Conservation (phyloP, 2,888 invertebrate species). For the Caenorhabditis macrosperma region DNA sequence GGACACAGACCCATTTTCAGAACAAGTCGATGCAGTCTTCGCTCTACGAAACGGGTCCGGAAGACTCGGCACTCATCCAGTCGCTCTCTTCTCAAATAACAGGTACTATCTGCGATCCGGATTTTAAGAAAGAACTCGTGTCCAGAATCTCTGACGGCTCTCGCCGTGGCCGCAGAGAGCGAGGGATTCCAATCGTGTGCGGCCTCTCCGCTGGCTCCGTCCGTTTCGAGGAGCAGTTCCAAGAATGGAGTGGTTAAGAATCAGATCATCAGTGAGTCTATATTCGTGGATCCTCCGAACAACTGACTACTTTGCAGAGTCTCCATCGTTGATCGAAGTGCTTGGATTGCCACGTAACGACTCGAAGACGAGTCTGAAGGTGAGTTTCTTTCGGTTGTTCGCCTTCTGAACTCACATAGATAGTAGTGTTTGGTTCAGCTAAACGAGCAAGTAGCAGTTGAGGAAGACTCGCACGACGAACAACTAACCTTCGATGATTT, state of each 20-base stretch:
- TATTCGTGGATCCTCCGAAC: neutral
- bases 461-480: conserved; percentile 38
- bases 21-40: conserved; percentile 58
- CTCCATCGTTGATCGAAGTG: conserved; percentile 67
- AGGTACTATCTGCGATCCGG: neutral
- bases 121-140: neutral
- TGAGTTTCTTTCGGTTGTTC: conserved; percentile 18
- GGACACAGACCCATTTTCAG: conserved; percentile 1
- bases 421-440: conserved; percentile 38
- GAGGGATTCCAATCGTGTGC: conserved; percentile 60
- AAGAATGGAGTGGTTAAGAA: conserved; percentile 61
- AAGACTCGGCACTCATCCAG: conserved; percentile 42
- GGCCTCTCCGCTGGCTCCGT: conserved; percentile 55
- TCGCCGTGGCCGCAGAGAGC: conserved; percentile 44
- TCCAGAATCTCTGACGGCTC: conserved; percentile 40
- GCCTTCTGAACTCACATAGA: conserved; percentile 30
- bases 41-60: conserved; percentile 51
- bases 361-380: conserved; percentile 56
- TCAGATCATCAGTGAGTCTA: conserved; percentile 57
- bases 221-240: conserved; percentile 53
- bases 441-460: conserved; percentile 24
- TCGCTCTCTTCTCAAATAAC: conserved; percentile 47
- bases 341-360: conserved; percentile 59
- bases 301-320: conserved; percentile 41
- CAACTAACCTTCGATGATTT: conserved; percentile 42